phyloP scores from a whole-genome alignment of 1,140 invertebrate species.

The Thaumatotibia leucotreta region DNA sequence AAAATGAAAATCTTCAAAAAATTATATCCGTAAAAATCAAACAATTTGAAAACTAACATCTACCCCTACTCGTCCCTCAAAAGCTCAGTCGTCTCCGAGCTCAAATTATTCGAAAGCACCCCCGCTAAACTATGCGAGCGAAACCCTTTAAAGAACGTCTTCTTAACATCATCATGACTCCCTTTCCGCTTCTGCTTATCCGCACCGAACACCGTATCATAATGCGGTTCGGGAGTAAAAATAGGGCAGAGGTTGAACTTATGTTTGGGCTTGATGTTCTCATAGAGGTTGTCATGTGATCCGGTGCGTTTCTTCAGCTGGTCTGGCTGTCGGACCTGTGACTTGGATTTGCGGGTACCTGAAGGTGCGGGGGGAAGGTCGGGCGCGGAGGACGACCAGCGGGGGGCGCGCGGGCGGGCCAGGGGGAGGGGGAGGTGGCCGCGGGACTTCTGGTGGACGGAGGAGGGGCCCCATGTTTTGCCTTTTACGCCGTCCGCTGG shows the following conservation, averaged over 20 bases:
- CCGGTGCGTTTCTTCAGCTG: conserved; percentile 43
- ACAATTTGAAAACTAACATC: background rate
- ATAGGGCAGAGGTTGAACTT: conserved; percentile 50
- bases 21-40: too few species aligned
- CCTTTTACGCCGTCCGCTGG: conserved; percentile 96
- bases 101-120: conserved; percentile 37
- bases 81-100: conserved; percentile 53
- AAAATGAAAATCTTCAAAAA: too few species aligned
- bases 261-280: conserved; percentile 33
- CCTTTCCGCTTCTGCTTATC: conserved; percentile 29
- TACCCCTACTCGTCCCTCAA: conserved; percentile 45
- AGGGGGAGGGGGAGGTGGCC: conserved; percentile 80
- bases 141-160: conserved; percentile 49
- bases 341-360: conserved; percentile 45
- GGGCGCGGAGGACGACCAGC: conserved; percentile 53
- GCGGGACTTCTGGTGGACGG: conserved; percentile 92
- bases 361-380: conserved; percentile 34
- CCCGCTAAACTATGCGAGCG: conserved; percentile 57
- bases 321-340: conserved; percentile 37
- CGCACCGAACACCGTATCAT: conserved; percentile 55
- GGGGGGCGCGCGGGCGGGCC: conserved; percentile 83
- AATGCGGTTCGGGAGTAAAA: conserved; percentile 47
- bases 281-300: conserved; percentile 58
- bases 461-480: conserved; percentile 98
- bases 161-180: conserved; percentile 40